Base-by-base conservation (phyloP, 2,113 vertebrate genomes). In the Tylochromis polylepis region DNA sequence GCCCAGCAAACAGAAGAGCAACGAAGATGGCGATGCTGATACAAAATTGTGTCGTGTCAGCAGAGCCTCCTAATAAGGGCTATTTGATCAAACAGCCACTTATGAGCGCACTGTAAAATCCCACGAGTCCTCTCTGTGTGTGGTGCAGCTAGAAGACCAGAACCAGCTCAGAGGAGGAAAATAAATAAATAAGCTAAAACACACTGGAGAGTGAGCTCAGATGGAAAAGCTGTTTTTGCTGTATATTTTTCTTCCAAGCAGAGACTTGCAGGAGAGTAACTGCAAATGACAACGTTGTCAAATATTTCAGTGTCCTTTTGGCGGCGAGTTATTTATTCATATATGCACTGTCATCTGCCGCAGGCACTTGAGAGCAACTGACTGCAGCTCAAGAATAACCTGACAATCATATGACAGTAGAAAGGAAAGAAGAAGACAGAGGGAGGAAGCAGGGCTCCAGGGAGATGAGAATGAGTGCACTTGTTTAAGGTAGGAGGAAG, bases 261-360 rank as follows among this genome's bases (percentile, higher is more conserved):
- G 3, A 88, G 80, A 88, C 77, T 90, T 59, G 86, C 84, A 84
- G 75, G 81, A 82, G 86, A 88, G 85, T 90, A 92, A 93, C 90
- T 91, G 91, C 91, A 94, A 94, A 95, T 86, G 92, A 90, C 92
- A 93, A 90, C 86, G 84, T 87, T 93, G 94, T 94, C 94, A 94
- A 91, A 93, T 93, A 85, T 92, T 55, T 89, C 92, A 78, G 83
- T 87, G 87, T 93, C 90, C 91, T 92, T 89, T 90, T 89, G 89
- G 89, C 85, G 78, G 84, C 22, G 22, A 79, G 81, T 94, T 94
- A 93, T 93, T 95, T 94, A 95, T 94, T 95, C 92, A 94, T 95
- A 90, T 93, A 94, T 93, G 92, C 93, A 88, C 91, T 91, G 92
- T 95, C 92, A 94, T 88, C 89, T 83, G 83, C 92, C 89, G 79